Percentiles rank a stretch among this genome's conserved stretches.
These are phyloP conservation scores for Poeciliopsis paucimaculata DNA, from an alignment of 2,797 vertebrate species.

Conservation along the genomic window DNA sequence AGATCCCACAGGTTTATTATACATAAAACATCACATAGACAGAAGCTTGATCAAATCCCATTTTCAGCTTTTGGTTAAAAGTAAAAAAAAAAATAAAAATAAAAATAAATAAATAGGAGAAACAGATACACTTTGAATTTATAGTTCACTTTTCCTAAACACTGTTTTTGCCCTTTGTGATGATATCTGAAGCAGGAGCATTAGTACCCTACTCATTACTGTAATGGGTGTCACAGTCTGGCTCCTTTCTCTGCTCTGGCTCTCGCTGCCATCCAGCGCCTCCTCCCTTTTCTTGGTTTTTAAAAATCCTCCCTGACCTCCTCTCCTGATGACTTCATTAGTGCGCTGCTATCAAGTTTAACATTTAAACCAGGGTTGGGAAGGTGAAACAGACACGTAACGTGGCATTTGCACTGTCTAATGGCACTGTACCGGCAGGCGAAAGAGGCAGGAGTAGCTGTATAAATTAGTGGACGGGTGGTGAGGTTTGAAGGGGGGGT, in stretches of 20 bases:
- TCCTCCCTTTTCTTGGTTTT: constrained; percentile 26
- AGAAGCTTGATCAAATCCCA: not conserved
- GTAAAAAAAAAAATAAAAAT: not conserved
- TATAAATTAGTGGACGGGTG: constrained; percentile 66
- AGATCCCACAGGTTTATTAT: not conserved
- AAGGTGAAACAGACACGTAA: constrained; percentile 77
- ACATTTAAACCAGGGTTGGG: constrained; percentile 83
- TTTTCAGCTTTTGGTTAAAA: constrained; percentile 18
- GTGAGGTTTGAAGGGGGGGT: constrained; percentile 8
- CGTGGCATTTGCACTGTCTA: constrained; percentile 81
- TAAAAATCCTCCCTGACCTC: constrained; percentile 41
- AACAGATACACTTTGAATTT: constrained; percentile 34
- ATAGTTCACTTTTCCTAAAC: constrained; percentile 58
- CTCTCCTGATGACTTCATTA: constrained; percentile 80
- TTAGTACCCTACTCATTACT: constrained; percentile 80
- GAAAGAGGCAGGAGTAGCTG: constrained; percentile 56
- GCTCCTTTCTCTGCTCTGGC: constrained; percentile 49
- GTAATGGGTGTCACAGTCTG: constrained; percentile 77
- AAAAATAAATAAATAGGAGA: not conserved
- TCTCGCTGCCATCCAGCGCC: constrained; percentile 25
- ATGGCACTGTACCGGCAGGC: constrained; percentile 61
- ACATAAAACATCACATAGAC: not conserved
- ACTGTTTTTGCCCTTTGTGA: constrained; percentile 73
- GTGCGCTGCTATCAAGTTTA: constrained; percentile 78
- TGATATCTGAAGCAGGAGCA: constrained; percentile 66